A percentile compares a stretch with the other conserved stretches of the same genome.
Evolutionary conservation across 2,888 invertebrate species (phyloP).

Genomic region (Leptarthrus brevirostris): DNA sequence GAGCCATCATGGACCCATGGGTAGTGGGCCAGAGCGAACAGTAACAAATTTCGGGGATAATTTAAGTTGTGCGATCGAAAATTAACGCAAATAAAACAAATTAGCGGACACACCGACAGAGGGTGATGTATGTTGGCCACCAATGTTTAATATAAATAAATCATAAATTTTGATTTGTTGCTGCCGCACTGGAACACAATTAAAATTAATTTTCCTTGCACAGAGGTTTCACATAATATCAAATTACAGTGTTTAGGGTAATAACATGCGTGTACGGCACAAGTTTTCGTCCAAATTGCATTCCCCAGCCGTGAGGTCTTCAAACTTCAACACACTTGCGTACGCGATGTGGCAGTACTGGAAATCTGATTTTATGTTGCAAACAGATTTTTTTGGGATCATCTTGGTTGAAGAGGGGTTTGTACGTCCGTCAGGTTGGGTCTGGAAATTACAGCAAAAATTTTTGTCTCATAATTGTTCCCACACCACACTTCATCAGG

Average conservation of each 20-base stretch:
- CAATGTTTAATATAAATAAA: constrained; percentile 48
- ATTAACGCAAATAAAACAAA: constrained; percentile 46
- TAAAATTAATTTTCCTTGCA: constrained; percentile 49
- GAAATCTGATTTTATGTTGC: neutral
- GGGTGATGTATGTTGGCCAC: constrained; percentile 46
- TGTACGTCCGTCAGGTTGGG: no score
- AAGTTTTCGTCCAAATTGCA: constrained; percentile 10
- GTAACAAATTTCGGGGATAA: constrained; percentile 19
- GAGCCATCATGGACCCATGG: no score
- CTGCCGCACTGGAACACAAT: constrained; percentile 42
- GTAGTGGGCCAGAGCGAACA: no score
- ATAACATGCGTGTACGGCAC: constrained; percentile 46
- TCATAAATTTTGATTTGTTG: constrained; percentile 50
- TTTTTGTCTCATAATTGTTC: constrained; percentile 15
- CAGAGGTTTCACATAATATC: constrained; percentile 36
- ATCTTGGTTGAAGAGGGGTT: no score
- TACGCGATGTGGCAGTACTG: neutral
- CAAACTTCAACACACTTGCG: neutral
- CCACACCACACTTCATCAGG: constrained; percentile 9
- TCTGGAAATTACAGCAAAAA: neutral
- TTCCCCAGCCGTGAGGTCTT: neutral
- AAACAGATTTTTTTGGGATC: no score
- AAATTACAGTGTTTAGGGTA: constrained; percentile 50
- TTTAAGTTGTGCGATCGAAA: constrained; percentile 43
- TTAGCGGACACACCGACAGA: constrained; percentile 36